Evolutionary conservation across 2,888 invertebrate genomes (phyloP).

Genomic region (Mythimna pallens): DNA sequence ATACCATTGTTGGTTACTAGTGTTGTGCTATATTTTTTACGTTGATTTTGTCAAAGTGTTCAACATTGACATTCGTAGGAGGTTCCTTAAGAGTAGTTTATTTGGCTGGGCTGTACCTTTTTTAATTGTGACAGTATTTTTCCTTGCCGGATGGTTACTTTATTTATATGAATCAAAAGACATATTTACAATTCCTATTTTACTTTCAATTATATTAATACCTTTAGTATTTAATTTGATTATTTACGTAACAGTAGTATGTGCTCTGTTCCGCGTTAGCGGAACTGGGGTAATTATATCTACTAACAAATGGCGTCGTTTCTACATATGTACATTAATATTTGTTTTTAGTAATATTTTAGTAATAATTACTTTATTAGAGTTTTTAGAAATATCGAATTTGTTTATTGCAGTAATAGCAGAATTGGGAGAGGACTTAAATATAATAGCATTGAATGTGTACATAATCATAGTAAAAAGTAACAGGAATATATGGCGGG

Average conservation of each 20-base stretch:
- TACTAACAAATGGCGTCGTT: not conserved
- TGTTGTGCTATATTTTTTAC: constrained; percentile 15
- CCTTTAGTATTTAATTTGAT: not conserved
- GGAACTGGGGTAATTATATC: not conserved
- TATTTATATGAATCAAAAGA: no score
- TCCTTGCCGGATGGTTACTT: not conserved
- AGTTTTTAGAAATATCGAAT: not conserved
- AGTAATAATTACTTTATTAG: not conserved
- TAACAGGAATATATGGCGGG: not conserved
- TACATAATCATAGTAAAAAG: not conserved
- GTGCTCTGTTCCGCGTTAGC: not conserved
- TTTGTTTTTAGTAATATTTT: not conserved
- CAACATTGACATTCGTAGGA: not conserved
- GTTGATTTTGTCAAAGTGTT: constrained; percentile 17
- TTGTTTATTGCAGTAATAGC: not conserved
- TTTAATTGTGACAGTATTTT: not conserved
- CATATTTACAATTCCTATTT: not conserved
- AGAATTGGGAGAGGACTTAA: not conserved
- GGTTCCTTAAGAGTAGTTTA: constrained; percentile 2
- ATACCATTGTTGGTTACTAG: not conserved
- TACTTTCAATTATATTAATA: no score
- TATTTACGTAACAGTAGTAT: not conserved
- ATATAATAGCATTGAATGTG: not conserved
- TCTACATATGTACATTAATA: not conserved
- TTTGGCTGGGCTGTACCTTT: constrained; percentile 4